Evolutionary conservation across 2,888 invertebrate species (phyloP).

Genomic region (Smittia aterrima): DNA sequence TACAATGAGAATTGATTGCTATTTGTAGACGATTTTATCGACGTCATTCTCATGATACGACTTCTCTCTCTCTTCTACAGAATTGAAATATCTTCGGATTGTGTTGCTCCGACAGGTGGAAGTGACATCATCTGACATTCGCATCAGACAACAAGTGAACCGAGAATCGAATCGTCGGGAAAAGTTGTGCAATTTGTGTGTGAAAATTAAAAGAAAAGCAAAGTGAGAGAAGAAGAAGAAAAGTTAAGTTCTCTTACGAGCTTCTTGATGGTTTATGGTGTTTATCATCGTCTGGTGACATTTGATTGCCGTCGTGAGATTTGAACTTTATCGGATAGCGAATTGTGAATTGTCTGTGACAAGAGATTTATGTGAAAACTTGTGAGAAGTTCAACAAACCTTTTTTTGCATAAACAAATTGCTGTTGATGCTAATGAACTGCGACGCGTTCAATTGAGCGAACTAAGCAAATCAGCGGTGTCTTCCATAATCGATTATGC

Average conservation of each 20-base stretch:
- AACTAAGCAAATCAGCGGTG: not conserved
- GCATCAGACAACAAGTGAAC: not conserved
- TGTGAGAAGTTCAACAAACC: not conserved
- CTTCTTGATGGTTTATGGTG: not conserved
- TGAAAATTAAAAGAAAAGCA: not conserved
- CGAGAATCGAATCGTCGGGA: not conserved
- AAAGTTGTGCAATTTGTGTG: not conserved
- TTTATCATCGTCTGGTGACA: not conserved
- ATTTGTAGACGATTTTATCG: no score
- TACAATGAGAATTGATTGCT: no score
- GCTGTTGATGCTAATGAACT: not conserved
- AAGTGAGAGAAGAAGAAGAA: not conserved
- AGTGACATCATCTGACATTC: slow-evolving; percentile 2
- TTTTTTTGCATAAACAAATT: not conserved
- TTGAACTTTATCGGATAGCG: no score
- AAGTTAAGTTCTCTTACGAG: not conserved
- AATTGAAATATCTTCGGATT: no score
- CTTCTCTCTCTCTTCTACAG: no score
- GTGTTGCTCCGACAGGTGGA: not conserved
- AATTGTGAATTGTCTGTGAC: not conserved
- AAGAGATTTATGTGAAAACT: not conserved
- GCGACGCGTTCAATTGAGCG: not conserved
- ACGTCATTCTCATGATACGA: no score
- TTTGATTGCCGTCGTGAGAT: no score
- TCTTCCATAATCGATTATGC: not conserved